A percentile compares a stretch with the other conserved stretches of the same genome.
These are phyloP conservation scores for Lithobates pipiens DNA, from an alignment of 2,797 vertebrate genomes.

Conservation along the genomic window DNA sequence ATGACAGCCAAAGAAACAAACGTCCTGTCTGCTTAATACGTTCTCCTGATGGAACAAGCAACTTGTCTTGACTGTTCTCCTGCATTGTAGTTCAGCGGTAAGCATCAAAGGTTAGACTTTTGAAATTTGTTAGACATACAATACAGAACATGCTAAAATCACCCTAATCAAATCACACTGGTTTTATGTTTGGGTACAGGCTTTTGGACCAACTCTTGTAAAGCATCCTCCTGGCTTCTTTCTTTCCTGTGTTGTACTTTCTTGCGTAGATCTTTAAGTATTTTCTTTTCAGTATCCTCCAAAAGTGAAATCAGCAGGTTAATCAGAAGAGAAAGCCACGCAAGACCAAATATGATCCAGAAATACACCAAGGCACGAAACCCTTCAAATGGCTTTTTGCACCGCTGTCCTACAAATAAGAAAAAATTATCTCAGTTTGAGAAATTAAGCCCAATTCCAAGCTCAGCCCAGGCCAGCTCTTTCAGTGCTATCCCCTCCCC, in stretches of 20 bases:
- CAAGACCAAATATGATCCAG: slow-evolving; percentile 74
- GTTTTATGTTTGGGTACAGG: no score
- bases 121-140: no score
- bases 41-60: no score
- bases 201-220: slow-evolving; percentile 41
- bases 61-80: no score
- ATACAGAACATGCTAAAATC: no score
- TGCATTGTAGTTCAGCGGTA: no score
- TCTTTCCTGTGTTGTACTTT: slow-evolving; percentile 60
- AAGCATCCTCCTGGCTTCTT: slow-evolving; percentile 47
- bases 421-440: slow-evolving; percentile 33
- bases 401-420: slow-evolving; percentile 67
- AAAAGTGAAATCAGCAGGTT: slow-evolving; percentile 71
- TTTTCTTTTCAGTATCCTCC: slow-evolving; percentile 72
- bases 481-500: no score
- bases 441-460: not conserved
- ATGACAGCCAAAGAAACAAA: no score
- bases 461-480: no score
- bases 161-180: no score
- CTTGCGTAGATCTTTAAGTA: slow-evolving; percentile 68
- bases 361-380: slow-evolving; percentile 67
- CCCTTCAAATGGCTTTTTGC: slow-evolving; percentile 63
- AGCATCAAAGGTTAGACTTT: no score
- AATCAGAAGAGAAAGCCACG: slow-evolving; percentile 74
- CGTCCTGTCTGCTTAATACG: no score